Base-by-base conservation (phyloP, 2,113 vertebrate genomes). In the Galeopterus variegatus region DNA sequence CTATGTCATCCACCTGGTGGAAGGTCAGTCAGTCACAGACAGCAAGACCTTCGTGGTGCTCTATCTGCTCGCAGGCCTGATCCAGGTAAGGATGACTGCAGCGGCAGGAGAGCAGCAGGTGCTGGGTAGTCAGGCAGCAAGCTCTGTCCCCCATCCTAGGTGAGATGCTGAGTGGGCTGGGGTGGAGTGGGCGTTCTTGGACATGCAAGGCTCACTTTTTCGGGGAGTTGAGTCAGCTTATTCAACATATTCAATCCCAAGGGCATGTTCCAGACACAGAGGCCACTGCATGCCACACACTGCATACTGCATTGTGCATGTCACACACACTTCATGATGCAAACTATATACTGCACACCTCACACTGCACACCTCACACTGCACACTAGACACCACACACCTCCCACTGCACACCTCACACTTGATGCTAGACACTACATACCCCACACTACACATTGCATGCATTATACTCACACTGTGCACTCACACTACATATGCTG, bases 11-110 rank as follows among this genome's bases (percentile, higher is more conserved):
- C 98, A 98, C 76, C 97, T 99, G 89, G 98, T 99, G 88, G 99
- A 99, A 84, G 99, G 99, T 41, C 99, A 99, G 0, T 99, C 99
- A 33, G 97, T 98, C 24, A 98, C 96, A 0, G 98, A 99, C 93
- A 98, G 98, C 31, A 93, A 98, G 62, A 95, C 98, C 90, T 99
- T 99, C 91, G 97, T 98, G 98, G 72, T 98, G 91, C 99, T 99
- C 97, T 99, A 99, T 96, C 98, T 99, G 96, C 97, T 96, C 18
- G 99, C 99, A 79, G 99, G 99, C 93, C 88, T 99, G 83, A 79
- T 99, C 7, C 99, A 99, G 99, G 99, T 99, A 97, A 98, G 45
- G 5, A 45, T 60, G 19, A 18, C 52, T 58, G 3, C 31, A 2
- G 97, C 50, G 92, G 97, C 33, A 93, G 95, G 60, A 31, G n/a